Percentiles rank a stretch among this genome's conserved stretches.
Conservation (phyloP, 1,140 invertebrate species). For the Papilio helenus region DNA sequence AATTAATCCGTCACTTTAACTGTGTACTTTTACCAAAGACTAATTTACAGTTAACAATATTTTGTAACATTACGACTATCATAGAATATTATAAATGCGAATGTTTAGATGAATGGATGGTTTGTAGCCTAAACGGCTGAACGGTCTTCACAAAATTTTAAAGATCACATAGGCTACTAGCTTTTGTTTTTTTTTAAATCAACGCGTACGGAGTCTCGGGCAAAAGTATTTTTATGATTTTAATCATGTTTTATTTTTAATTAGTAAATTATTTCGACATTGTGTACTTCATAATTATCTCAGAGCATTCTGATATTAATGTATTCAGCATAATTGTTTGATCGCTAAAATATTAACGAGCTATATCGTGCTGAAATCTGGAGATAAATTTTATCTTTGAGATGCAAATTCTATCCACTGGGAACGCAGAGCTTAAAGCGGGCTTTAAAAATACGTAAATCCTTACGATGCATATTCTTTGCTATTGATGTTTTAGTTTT, state of each 20-base stretch:
- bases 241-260: neutral
- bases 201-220: too few relatives aligned
- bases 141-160: too few relatives aligned
- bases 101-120: too few relatives aligned
- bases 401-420: conserved; percentile 63
- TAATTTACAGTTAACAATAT: neutral
- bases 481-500: conserved; percentile 5
- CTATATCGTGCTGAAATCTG: conserved; percentile 53
- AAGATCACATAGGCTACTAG: too few relatives aligned
- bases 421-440: conserved; percentile 63
- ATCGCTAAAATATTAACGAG: conserved; percentile 13
- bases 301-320: neutral
- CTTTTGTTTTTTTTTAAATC: too few relatives aligned
- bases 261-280: neutral
- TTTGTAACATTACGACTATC: too few relatives aligned
- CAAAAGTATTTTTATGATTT: neutral
- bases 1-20: neutral
- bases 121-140: too few relatives aligned
- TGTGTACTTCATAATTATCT: neutral
- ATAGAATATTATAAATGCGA: too few relatives aligned
- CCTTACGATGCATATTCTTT: neutral
- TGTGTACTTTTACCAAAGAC: neutral
- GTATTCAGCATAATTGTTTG: conserved; percentile 8
- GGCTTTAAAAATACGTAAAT: conserved; percentile 46
- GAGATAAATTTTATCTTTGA: conserved; percentile 66